Conservation (phyloP, 2,888 invertebrate species). For the Sipha maydis region DNA sequence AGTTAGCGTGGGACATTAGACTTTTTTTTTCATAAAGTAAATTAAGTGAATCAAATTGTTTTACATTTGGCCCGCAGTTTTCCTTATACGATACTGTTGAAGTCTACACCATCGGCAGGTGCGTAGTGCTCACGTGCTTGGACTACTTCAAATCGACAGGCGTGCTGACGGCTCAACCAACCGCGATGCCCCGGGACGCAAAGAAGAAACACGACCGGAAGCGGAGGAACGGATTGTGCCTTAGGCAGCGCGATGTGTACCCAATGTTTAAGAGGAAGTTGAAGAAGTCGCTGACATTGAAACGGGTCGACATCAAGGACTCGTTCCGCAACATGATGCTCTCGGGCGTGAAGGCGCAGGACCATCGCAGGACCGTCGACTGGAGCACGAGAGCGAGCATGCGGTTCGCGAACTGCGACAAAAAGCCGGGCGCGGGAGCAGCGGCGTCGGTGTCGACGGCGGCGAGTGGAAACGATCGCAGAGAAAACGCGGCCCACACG, state of each 20-base stretch:
- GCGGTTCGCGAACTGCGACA: background rate
- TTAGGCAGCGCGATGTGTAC: background rate
- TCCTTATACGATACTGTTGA: slow-evolving; percentile 64
- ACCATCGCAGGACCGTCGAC: background rate
- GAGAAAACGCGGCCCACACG: background rate
- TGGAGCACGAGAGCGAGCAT: background rate
- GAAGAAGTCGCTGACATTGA: slow-evolving; percentile 24
- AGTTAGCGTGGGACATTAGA: no score
- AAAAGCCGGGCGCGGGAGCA: background rate
- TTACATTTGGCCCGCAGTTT: background rate
- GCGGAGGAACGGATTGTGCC: slow-evolving; percentile 19
- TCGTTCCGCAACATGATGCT: background rate
- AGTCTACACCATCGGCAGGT: slow-evolving; percentile 69
- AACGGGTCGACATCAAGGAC: slow-evolving; percentile 39
- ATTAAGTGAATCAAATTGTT: no score
- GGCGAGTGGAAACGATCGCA: background rate
- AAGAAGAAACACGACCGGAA: slow-evolving; percentile 26
- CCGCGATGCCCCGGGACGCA: background rate
- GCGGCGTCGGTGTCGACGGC: background rate
- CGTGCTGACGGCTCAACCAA: slow-evolving; percentile 69
- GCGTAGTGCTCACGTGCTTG: slow-evolving; percentile 79
- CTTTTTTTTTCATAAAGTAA: no score
- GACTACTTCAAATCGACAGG: slow-evolving; percentile 85
- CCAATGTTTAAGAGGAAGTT: background rate
- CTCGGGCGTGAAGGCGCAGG: background rate